Base-by-base conservation (phyloP, 2,888 invertebrate species). In the Xylocampa areola region DNA sequence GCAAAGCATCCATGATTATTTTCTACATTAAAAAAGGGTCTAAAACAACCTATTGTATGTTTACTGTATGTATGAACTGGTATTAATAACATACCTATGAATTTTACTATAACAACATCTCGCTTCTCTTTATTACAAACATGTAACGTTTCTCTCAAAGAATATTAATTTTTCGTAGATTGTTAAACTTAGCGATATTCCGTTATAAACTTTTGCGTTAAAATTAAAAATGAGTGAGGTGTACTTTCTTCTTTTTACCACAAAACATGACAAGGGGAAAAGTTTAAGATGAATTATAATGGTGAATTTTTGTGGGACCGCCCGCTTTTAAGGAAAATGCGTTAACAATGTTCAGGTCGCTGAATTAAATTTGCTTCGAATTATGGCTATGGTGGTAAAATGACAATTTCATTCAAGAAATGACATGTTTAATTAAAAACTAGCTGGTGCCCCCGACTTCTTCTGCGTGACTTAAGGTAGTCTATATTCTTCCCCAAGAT, bases 181-280 rank as follows among this genome's bases (percentile, higher is more conserved):
- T 74, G 63, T 70, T 35, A 61, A 75, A 72, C 43, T 75, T 74
- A 2, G 27, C 37, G 13, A 37, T 33, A 59, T 63, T 54, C 50
- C 17, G 60, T 64, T 55, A 43, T 43, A 27, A 75, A 75, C 25
- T 67, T 71, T 70, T 44, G 30, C 41, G 17, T 41, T 27, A 27
- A 61, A 75, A 74, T 75, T 62, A 69, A 69, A 74, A 75, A 72
- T 49, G 27, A 57, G 44, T 50, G 37, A 45, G 48, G 29, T 21
- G 52, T 33, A 58, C 53, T 40, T 44, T 36, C 17, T 48, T 17
- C 45, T 39, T 58, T 65, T 47, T 33, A 40, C 52, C 69, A 33
- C 66, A 47, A 57, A 68, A 59, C 57, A 61, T 58, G 66, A 65
- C 54, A 64, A 48, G 35, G 51, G 47, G 29, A 45, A 59, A 73